These are phyloP conservation scores for Pseudomyrmex cubaensis DNA, from an alignment of 1,140 invertebrate genomes.

Conservation along the genomic window DNA sequence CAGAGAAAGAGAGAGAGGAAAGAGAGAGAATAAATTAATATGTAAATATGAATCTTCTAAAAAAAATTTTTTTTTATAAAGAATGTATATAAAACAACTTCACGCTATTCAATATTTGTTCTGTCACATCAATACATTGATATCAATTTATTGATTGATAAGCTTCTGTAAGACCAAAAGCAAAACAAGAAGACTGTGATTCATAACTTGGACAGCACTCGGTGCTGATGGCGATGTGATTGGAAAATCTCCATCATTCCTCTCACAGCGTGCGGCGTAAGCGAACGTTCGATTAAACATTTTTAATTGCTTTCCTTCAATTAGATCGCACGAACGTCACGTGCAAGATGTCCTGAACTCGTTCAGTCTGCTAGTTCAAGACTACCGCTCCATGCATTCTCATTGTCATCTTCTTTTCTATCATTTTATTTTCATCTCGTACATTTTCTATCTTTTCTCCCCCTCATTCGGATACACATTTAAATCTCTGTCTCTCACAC, in stretches of 20 bases:
- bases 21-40: too few species aligned
- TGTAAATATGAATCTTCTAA: constrained; percentile 1
- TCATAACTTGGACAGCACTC: constrained; percentile 23
- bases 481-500: too few species aligned
- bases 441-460: background rate
- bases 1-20: too few species aligned
- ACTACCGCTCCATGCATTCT: constrained; percentile 37
- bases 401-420: constrained; percentile 10
- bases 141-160: constrained; percentile 34
- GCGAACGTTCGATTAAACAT: constrained; percentile 72
- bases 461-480: background rate
- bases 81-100: constrained; percentile 5
- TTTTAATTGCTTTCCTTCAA: constrained; percentile 72
- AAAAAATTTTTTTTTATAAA: constrained; percentile 5
- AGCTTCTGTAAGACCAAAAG: background rate
- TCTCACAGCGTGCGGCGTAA: constrained; percentile 9
- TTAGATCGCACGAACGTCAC: constrained; percentile 48
- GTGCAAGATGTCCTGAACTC: constrained; percentile 43
- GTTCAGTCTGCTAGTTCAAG: constrained; percentile 13
- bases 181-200: constrained; percentile 23
- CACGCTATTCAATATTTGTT: background rate
- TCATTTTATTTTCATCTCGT: background rate
- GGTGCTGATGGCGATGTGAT: constrained; percentile 6
- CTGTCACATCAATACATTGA: background rate
- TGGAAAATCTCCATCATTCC: constrained; percentile 33